Percentiles rank a stretch among this genome's conserved stretches.
phyloP scores from a whole-genome alignment of 2,888 invertebrate species.

The Melanargia galathea region DNA sequence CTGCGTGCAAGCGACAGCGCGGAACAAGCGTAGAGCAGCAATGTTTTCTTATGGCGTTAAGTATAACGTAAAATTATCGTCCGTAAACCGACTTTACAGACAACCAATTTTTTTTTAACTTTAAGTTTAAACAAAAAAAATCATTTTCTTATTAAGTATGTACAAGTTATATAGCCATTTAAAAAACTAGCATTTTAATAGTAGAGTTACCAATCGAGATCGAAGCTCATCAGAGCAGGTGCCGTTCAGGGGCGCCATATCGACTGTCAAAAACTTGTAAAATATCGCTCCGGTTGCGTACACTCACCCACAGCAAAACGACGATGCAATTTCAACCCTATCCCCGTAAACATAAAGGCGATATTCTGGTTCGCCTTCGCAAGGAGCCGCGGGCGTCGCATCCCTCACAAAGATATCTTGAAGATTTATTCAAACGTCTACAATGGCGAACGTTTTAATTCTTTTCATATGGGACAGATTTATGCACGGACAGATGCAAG shows the following conservation, averaged over 20 bases:
- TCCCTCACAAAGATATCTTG: slow-evolving; percentile 78
- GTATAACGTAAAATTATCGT: too few relatives aligned
- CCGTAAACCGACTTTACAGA: too few relatives aligned
- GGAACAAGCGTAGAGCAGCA: too few relatives aligned
- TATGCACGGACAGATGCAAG: slow-evolving; percentile 77
- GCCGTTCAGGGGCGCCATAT: slow-evolving; percentile 82
- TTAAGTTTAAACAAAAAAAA: too few relatives aligned
- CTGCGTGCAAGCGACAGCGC: too few relatives aligned
- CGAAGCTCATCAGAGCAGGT: slow-evolving; percentile 61
- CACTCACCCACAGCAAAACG: neutral
- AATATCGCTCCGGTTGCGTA: slow-evolving; percentile 76
- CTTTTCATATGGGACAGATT: slow-evolving; percentile 81
- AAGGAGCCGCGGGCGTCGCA: slow-evolving; percentile 70
- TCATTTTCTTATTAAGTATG: too few relatives aligned
- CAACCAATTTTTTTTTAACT: too few relatives aligned
- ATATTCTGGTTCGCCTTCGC: slow-evolving; percentile 42
- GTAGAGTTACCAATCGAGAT: slow-evolving; percentile 39
- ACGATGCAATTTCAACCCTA: neutral
- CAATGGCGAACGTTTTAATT: slow-evolving; percentile 81
- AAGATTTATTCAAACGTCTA: slow-evolving; percentile 79
- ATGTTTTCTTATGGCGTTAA: too few relatives aligned
- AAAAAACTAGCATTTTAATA: slow-evolving; percentile 28
- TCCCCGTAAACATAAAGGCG: neutral
- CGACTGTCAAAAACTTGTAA: slow-evolving; percentile 86
- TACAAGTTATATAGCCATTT: neutral